These are phyloP conservation scores for Argyresthia goedartella DNA, from an alignment of 2,888 invertebrate genomes.

Conservation along the genomic window DNA sequence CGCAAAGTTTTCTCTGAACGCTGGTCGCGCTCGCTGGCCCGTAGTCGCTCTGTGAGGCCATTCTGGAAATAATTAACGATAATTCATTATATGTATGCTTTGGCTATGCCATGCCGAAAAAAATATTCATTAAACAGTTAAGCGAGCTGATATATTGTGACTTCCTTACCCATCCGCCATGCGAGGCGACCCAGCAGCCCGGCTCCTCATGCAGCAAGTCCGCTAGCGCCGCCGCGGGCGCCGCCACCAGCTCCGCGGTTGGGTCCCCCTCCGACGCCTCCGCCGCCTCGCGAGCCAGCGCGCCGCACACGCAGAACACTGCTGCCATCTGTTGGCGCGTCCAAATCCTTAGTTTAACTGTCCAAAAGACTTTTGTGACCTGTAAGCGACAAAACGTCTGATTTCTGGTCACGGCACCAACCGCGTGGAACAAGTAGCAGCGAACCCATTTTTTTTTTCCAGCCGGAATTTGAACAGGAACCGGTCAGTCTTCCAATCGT, in stretches of 20 bases:
- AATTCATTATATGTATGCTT: too few species aligned
- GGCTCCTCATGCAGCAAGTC: conserved; percentile 83
- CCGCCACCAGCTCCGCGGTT: conserved; percentile 58
- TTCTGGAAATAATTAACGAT: conserved; percentile 41
- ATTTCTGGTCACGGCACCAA: too few species aligned
- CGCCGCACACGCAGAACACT: conserved; percentile 85
- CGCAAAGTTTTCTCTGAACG: conserved; percentile 49
- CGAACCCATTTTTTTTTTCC: too few species aligned
- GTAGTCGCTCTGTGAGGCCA: conserved; percentile 52
- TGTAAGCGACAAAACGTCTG: too few species aligned
- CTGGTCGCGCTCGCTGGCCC: conserved; percentile 53
- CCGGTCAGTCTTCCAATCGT: too few species aligned
- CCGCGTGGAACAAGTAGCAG: too few species aligned
- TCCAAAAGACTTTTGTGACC: too few species aligned
- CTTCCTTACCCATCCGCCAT: conserved; percentile 85
- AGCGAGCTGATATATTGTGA: too few species aligned
- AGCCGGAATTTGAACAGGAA: too few species aligned
- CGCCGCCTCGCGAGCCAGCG: conserved; percentile 83
- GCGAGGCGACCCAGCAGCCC: conserved; percentile 84
- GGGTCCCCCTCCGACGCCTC: conserved; percentile 71
- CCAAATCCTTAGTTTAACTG: too few species aligned
- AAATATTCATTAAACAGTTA: too few species aligned
- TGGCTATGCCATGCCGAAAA: too few species aligned
- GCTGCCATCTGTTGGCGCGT: conserved; percentile 69
- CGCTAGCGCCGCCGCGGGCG: conserved; percentile 79